These are phyloP conservation scores for Cydia amplana DNA, from an alignment of 1,140 invertebrate species.

Conservation along the genomic window DNA sequence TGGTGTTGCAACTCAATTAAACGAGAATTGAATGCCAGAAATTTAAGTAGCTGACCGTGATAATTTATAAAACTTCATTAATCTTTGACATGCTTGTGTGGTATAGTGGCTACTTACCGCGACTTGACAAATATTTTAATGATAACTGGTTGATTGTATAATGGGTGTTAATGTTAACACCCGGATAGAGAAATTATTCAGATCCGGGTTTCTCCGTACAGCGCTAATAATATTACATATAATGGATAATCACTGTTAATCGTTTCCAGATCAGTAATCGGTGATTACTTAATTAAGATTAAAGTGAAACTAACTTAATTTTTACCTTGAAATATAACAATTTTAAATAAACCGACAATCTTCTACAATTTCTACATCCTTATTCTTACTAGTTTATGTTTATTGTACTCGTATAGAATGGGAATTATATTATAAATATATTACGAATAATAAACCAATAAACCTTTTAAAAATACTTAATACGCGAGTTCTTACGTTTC, in stretches of 20 bases:
- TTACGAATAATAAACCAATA: too few relatives aligned
- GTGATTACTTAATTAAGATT: background rate
- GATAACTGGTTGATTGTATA: conserved; percentile 47
- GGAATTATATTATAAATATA: too few relatives aligned
- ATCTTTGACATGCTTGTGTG: conserved; percentile 1
- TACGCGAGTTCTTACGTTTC: too few relatives aligned
- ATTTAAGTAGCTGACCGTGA: background rate
- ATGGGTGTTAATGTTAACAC: conserved; percentile 47
- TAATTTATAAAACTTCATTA: background rate
- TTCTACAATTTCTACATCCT: too few relatives aligned
- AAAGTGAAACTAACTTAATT: background rate
- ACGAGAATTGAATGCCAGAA: background rate
- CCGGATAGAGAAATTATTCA: conserved; percentile 53
- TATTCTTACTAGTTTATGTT: too few relatives aligned
- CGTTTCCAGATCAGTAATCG: conserved; percentile 31
- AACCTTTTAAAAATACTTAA: too few relatives aligned
- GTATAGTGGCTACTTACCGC: background rate
- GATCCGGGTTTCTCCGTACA: conserved; percentile 57
- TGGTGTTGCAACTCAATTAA: conserved; percentile 12
- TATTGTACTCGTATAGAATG: too few relatives aligned
- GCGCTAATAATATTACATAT: conserved; percentile 44
- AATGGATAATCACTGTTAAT: conserved; percentile 30
- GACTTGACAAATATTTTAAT: conserved; percentile 36
- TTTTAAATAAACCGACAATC: background rate
- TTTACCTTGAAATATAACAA: background rate